Percentiles rank a stretch among this genome's conserved stretches.
Evolutionary conservation across 2,113 vertebrate species (phyloP).

Genomic region (Notothenia rossii): DNA sequence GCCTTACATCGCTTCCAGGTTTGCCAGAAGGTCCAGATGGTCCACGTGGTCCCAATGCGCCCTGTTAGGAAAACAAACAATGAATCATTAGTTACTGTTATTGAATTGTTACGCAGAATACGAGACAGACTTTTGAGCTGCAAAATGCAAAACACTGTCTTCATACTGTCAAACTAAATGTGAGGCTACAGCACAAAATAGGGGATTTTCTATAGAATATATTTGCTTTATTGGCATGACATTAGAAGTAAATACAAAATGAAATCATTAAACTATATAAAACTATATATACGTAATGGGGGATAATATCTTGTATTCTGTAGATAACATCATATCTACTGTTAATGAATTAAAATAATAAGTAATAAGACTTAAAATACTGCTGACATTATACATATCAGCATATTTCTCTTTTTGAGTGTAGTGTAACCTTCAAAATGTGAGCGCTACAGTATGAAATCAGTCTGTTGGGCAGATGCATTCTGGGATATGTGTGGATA

Average conservation of each 20-base stretch:
- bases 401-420: no score
- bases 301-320: no score
- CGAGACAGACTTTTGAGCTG: background rate
- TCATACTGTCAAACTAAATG: background rate
- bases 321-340: no score
- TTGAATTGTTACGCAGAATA: background rate
- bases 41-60: conserved; percentile 93
- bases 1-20: conserved; percentile 92
- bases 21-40: conserved; percentile 93
- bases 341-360: no score
- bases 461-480: background rate
- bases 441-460: background rate
- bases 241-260: no score
- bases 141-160: background rate
- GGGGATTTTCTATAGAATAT: no score
- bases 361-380: no score
- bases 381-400: no score
- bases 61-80: conserved; percentile 80
- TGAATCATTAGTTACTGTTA: background rate
- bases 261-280: no score
- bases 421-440: background rate
- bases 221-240: no score
- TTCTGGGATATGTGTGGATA: conserved; percentile 54
- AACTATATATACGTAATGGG: no score
- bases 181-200: background rate